A percentile compares a stretch with the other conserved stretches of the same genome.
Evolutionary conservation across 2,888 invertebrate genomes (phyloP).

Genomic region (Apotomis capreana): DNA sequence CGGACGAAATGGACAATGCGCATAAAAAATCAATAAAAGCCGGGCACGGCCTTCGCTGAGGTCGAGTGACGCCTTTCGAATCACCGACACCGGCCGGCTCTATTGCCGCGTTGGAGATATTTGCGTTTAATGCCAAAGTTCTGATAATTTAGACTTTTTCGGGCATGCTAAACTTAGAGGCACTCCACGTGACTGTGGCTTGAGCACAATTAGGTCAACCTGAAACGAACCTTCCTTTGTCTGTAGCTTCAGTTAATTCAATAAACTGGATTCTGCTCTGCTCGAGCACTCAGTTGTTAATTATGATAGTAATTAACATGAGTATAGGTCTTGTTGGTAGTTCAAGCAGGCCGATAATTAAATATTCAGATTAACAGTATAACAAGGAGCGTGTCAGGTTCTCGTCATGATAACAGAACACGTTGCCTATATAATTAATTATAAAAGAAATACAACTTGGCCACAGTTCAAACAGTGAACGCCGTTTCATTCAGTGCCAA

Average conservation of each 20-base stretch:
- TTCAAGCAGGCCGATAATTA: slow-evolving; percentile 21
- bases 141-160: slow-evolving; percentile 17
- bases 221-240: neutral
- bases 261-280: slow-evolving; percentile 2
- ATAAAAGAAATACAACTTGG: slow-evolving; percentile 59
- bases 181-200: neutral
- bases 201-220: slow-evolving; percentile 3
- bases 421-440: slow-evolving; percentile 37
- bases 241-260: neutral
- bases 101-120: slow-evolving; percentile 48
- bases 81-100: slow-evolving; percentile 52
- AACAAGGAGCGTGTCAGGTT: slow-evolving; percentile 20
- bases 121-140: slow-evolving; percentile 32
- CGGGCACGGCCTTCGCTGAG: slow-evolving; percentile 78
- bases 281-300: neutral
- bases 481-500: slow-evolving; percentile 75
- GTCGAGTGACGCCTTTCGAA: slow-evolving; percentile 65
- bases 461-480: slow-evolving; percentile 74
- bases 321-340: neutral
- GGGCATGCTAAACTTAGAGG: neutral
- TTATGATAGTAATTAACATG: neutral
- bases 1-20: slow-evolving; percentile 76
- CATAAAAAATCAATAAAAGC: slow-evolving; percentile 82
- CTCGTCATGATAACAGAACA: slow-evolving; percentile 39
- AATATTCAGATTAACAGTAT: slow-evolving; percentile 13